Conservation (phyloP, 2,888 invertebrate genomes). For the Mythimna pallens region DNA sequence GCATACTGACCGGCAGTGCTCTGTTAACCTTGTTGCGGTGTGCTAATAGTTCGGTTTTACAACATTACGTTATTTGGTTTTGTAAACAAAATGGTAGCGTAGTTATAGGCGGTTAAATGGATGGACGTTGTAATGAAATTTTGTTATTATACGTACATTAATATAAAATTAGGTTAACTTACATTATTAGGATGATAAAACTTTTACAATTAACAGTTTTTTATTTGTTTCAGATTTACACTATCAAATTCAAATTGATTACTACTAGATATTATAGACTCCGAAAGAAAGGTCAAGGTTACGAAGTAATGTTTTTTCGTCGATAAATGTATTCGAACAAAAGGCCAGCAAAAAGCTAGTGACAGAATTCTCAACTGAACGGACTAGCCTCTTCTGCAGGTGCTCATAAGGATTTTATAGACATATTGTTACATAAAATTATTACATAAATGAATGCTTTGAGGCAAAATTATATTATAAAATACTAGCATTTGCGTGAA, state of each 20-base stretch:
- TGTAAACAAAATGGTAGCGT: conserved; percentile 48
- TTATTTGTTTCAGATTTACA: conserved; percentile 92
- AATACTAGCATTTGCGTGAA: no score
- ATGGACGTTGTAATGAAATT: conserved; percentile 14
- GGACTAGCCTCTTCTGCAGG: not conserved
- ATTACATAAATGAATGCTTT: no score
- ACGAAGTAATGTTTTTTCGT: not conserved
- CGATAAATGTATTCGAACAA: not conserved
- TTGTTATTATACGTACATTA: not conserved
- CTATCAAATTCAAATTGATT: no score
- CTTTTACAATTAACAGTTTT: conserved; percentile 19
- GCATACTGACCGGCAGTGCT: conserved; percentile 29
- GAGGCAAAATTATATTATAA: no score
- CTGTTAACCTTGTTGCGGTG: conserved; percentile 58
- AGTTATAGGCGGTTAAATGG: conserved; percentile 28
- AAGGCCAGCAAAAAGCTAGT: not conserved
- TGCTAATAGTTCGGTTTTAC: conserved; percentile 54
- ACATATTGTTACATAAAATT: no score
- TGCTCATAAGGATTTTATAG: not conserved
- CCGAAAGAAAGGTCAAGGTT: not conserved
- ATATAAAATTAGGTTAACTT: not conserved
- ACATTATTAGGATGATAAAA: no score
- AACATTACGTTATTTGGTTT: conserved; percentile 54
- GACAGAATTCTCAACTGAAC: no score
- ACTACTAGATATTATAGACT: not conserved